A percentile compares a stretch with the other conserved stretches of the same genome.
phyloP scores from a whole-genome alignment of 2,797 vertebrate genomes.

The Thaleichthys pacificus region DNA sequence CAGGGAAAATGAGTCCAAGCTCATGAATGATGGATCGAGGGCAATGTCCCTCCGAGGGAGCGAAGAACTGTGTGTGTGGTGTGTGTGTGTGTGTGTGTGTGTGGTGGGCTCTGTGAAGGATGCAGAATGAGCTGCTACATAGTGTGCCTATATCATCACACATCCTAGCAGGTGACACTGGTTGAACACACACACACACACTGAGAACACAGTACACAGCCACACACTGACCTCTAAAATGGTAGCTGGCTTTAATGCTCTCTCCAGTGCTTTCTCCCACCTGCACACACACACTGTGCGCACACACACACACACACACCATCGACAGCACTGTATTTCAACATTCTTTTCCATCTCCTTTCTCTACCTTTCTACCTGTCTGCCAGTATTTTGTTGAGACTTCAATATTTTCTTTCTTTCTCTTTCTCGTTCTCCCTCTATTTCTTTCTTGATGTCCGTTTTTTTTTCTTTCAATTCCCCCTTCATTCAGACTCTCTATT shows the following conservation, averaged over 20 bases:
- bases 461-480: constrained; percentile 14
- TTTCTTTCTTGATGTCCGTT: neutral
- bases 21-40: constrained; percentile 74
- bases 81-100: no score
- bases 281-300: no score
- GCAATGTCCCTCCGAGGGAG: constrained; percentile 26
- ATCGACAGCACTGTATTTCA: no score
- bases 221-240: constrained; percentile 59
- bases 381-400: no score
- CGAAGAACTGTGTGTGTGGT: constrained; percentile 38
- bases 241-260: neutral
- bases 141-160: constrained; percentile 20
- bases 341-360: neutral
- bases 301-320: no score
- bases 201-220: constrained; percentile 30
- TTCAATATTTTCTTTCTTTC: neutral
- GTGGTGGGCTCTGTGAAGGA: constrained; percentile 66
- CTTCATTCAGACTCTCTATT: constrained; percentile 55
- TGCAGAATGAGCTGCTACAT: constrained; percentile 69
- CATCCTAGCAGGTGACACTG: constrained; percentile 34
- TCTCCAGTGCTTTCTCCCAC: no score
- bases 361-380: constrained; percentile 8
- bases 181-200: constrained; percentile 1
- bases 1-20: constrained; percentile 64
- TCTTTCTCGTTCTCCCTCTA: constrained; percentile 29